Percentiles rank a stretch among this genome's conserved stretches.
These are phyloP conservation scores for Capricornis sumatraensis DNA, from an alignment of 2,113 vertebrate species.

Conservation along the genomic window DNA sequence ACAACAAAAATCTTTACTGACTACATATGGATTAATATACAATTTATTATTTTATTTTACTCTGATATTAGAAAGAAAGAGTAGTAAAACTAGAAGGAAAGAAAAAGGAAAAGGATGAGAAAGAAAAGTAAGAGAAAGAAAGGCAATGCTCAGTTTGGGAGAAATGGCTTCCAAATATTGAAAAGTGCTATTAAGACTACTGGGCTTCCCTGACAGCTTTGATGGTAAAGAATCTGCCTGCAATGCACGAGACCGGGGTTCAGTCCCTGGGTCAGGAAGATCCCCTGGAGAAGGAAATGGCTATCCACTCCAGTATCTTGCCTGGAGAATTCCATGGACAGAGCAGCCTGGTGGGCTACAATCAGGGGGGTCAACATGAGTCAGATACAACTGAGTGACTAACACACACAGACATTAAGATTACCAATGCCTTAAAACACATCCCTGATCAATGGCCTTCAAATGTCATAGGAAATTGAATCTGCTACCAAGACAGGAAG, in stretches of 20 bases:
- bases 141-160: neutral
- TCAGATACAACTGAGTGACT: neutral
- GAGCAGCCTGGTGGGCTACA: neutral
- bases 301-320: neutral
- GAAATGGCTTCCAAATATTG: neutral
- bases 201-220: neutral
- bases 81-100: neutral
- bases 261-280: neutral
- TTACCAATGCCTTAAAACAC: neutral
- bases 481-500: neutral
- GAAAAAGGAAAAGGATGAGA: neutral
- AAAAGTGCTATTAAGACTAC: neutral
- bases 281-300: neutral
- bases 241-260: neutral
- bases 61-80: neutral
- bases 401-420: neutral
- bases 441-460: neutral
- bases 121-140: neutral
- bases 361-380: neutral
- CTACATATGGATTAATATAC: neutral
- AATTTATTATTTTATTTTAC: neutral
- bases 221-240: neutral
- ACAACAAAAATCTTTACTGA: neutral
- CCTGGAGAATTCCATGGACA: neutral
- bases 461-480: neutral